phyloP scores from a whole-genome alignment of 2,797 vertebrate species.

The Vireo griseus region DNA sequence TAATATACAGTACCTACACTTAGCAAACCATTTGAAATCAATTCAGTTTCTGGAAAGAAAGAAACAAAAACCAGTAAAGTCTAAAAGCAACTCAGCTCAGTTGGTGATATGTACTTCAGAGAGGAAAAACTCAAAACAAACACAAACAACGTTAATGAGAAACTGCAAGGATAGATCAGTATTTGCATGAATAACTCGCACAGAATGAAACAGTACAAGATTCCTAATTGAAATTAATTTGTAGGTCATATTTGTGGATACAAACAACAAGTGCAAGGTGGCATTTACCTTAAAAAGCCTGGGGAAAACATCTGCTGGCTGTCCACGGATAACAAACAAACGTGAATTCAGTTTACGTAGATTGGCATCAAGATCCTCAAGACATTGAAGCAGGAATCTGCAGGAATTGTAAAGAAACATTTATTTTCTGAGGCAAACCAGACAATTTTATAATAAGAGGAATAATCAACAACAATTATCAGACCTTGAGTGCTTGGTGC shows the following conservation, averaged over 20 bases:
- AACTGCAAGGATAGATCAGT: background rate
- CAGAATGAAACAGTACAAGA: background rate
- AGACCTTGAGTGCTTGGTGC: background rate
- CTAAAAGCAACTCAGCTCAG: background rate
- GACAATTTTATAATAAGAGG: background rate
- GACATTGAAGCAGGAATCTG: slow-evolving; percentile 93
- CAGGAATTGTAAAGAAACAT: background rate
- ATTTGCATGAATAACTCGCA: background rate
- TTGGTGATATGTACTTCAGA: background rate
- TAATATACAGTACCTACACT: background rate
- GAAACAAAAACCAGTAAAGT: background rate
- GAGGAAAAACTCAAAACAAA: background rate
- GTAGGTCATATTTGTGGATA: background rate
- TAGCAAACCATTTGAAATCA: background rate
- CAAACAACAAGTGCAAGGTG: background rate
- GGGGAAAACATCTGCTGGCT: slow-evolving; percentile 95
- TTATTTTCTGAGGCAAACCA: background rate
- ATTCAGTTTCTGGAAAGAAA: background rate
- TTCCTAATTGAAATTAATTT: background rate
- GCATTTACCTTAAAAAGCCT: slow-evolving; percentile 89
- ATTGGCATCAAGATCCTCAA: slow-evolving; percentile 92
- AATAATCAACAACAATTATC: background rate
- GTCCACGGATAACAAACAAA: slow-evolving; percentile 93
- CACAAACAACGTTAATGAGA: background rate
- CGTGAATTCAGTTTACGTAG: slow-evolving; percentile 93